phyloP scores from a whole-genome alignment of 2,888 invertebrate genomes.

The Tipula helvola region DNA sequence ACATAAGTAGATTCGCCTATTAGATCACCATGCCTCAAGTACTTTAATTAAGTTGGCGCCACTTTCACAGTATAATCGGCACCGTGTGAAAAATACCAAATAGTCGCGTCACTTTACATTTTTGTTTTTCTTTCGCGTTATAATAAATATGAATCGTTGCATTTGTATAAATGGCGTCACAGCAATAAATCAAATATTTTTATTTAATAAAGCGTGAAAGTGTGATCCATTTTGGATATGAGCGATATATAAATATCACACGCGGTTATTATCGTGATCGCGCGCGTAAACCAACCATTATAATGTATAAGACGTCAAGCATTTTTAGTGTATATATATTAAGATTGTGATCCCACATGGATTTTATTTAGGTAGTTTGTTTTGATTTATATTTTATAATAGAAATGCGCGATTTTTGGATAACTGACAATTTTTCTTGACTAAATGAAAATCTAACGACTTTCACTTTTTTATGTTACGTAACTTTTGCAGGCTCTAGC shows the following conservation, averaged over 20 bases:
- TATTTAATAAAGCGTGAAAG: neutral
- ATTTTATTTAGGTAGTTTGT: neutral
- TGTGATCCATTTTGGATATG: neutral
- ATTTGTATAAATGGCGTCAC: neutral
- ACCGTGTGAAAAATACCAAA: neutral
- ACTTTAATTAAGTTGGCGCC: neutral
- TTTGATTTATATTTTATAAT: neutral
- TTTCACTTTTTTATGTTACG: neutral
- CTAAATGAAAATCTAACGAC: neutral
- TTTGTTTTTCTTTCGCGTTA: neutral
- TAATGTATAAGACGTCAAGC: neutral
- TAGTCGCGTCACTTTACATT: too few species aligned
- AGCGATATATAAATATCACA: neutral
- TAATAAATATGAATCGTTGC: neutral
- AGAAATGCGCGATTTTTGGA: neutral
- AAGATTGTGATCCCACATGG: neutral
- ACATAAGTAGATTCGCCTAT: neutral
- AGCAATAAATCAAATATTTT: neutral
- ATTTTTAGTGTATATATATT: neutral
- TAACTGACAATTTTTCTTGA: neutral
- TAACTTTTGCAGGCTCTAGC: slow-evolving; percentile 40
- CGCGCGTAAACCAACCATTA: neutral
- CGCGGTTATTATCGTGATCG: neutral
- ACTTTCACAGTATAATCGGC: neutral
- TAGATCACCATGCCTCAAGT: neutral